Percentiles rank a stretch among this genome's conserved stretches.
phyloP scores from a whole-genome alignment of 1,140 invertebrate genomes.

The Pogonognathellus flavescens region DNA sequence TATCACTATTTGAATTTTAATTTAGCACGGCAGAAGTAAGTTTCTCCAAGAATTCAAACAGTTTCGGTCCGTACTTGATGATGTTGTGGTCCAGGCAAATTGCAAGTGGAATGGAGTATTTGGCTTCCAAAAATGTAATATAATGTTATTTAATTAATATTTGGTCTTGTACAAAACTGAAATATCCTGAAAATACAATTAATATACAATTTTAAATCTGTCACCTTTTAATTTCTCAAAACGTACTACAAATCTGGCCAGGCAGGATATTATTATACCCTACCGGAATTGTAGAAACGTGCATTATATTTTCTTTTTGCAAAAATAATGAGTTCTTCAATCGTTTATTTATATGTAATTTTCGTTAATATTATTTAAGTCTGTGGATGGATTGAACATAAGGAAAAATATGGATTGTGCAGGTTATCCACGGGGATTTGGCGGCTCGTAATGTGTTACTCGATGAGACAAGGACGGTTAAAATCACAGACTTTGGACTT shows the following conservation, averaged over 20 bases:
- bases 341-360: too few relatives aligned
- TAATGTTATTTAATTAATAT: not conserved
- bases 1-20: too few relatives aligned
- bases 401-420: not conserved
- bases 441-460: not conserved
- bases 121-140: not conserved
- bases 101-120: too few relatives aligned
- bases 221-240: too few relatives aligned
- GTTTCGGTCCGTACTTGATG: not conserved
- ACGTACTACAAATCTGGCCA: too few relatives aligned
- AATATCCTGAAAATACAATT: not conserved
- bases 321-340: too few relatives aligned
- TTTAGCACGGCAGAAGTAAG: not conserved
- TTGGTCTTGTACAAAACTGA: not conserved
- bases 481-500: constrained; percentile 20
- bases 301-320: too few relatives aligned
- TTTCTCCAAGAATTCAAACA: not conserved
- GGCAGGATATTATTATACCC: too few relatives aligned
- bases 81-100: constrained; percentile 6
- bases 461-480: not conserved
- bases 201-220: too few relatives aligned
- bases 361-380: too few relatives aligned
- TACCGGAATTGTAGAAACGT: too few relatives aligned
- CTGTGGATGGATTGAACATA: too few relatives aligned
- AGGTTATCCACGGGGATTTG: constrained; percentile 12